Percentiles rank a stretch among this genome's conserved stretches.
These are phyloP conservation scores for Engraulis encrasicolus DNA, from an alignment of 2,113 vertebrate genomes.

Conservation along the genomic window DNA sequence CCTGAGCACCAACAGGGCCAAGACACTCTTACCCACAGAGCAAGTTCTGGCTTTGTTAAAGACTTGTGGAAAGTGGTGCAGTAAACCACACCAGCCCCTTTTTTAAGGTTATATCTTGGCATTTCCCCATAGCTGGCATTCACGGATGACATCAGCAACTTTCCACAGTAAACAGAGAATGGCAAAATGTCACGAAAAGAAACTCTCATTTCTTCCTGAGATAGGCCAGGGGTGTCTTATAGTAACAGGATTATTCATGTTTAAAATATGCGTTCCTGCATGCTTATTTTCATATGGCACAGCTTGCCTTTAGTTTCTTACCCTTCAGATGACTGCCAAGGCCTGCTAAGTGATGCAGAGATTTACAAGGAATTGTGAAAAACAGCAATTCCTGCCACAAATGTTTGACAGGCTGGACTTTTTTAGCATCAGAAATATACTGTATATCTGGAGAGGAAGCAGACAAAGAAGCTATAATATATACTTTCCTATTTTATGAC, in stretches of 20 bases:
- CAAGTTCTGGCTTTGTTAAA: slow-evolving; percentile 38
- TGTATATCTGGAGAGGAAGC: neutral
- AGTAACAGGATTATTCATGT: neutral
- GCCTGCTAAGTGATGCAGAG: neutral
- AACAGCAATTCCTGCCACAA: slow-evolving; percentile 1
- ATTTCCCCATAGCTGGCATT: slow-evolving; percentile 44
- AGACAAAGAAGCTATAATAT: slow-evolving; percentile 1
- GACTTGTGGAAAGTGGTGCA: slow-evolving; percentile 38
- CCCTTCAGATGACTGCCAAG: neutral
- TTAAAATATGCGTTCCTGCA: neutral
- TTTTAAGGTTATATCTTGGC: slow-evolving; percentile 51
- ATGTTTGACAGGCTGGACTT: neutral
- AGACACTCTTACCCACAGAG: slow-evolving; percentile 33
- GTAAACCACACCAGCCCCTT: slow-evolving; percentile 43
- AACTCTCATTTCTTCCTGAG: neutral
- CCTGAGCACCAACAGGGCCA: slow-evolving; percentile 15
- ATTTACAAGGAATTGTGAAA: slow-evolving; percentile 16
- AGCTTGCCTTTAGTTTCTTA: neutral
- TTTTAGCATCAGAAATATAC: slow-evolving; percentile 10
- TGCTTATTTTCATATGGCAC: neutral
- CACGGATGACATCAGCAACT: slow-evolving; percentile 40
- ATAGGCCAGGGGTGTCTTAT: neutral
- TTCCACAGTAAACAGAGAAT: slow-evolving; percentile 23
- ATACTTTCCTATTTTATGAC: slow-evolving; percentile 8
- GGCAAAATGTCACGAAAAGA: neutral